Percentiles rank a stretch among this genome's conserved stretches.
Evolutionary conservation across 2,113 vertebrate species (phyloP).

Genomic region (Herpailurus yagouaroundi): DNA sequence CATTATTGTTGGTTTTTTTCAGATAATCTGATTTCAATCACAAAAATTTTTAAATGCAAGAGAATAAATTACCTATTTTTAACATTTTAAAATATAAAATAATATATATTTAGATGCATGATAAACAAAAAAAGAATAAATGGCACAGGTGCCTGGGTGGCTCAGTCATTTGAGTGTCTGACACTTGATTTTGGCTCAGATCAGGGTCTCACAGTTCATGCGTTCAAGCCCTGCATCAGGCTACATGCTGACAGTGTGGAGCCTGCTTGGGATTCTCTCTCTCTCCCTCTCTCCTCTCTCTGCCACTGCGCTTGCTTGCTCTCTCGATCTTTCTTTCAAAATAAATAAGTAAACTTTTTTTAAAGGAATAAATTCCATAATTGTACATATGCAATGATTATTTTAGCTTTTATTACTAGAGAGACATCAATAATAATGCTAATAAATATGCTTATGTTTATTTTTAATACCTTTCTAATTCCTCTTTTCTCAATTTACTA

Average conservation of each 20-base stretch:
- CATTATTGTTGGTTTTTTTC: neutral
- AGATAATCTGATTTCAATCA: neutral
- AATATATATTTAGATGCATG: neutral
- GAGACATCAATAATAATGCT: neutral
- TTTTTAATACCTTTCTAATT: neutral
- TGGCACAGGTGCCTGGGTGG: neutral
- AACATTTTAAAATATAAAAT: neutral
- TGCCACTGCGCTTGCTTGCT: too few relatives aligned
- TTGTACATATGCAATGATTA: neutral
- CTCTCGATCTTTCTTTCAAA: too few relatives aligned
- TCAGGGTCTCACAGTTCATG: too few relatives aligned
- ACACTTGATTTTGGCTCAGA: too few relatives aligned
- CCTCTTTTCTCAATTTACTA: neutral
- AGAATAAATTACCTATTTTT: neutral
- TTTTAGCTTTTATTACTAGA: neutral
- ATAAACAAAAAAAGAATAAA: neutral
- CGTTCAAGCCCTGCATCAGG: too few relatives aligned
- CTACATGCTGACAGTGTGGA: too few relatives aligned
- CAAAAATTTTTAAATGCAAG: neutral
- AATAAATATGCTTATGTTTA: neutral
- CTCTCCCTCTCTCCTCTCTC: too few relatives aligned
- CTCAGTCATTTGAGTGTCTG: too few relatives aligned
- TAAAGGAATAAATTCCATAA: neutral
- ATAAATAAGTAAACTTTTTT: too few relatives aligned
- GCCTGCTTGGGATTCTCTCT: too few relatives aligned